These are phyloP conservation scores for Hipposideros armiger DNA, from an alignment of 2,113 vertebrate genomes.

Conservation along the genomic window DNA sequence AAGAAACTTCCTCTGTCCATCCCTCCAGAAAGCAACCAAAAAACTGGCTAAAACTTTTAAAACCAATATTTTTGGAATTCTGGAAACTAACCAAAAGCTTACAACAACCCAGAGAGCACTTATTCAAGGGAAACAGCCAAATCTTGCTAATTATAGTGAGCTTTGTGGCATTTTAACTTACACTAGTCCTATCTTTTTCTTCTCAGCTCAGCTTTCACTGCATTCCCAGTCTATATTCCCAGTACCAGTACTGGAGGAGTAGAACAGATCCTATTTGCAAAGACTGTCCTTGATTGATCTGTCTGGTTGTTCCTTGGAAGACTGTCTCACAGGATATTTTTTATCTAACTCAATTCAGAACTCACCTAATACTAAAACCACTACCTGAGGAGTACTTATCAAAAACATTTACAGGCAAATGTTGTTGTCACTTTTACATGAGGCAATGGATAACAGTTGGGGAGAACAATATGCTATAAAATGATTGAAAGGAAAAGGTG, in stretches of 20 bases:
- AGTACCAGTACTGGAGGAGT: neutral
- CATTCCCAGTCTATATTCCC: neutral
- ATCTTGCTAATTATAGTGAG: slow-evolving; percentile 19
- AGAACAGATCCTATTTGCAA: neutral
- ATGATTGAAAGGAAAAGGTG: neutral
- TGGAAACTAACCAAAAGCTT: slow-evolving; percentile 61
- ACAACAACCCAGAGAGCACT: neutral
- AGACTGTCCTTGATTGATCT: neutral
- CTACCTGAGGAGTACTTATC: neutral
- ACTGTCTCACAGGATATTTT: neutral
- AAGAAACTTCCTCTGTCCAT: neutral
- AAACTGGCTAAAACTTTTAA: neutral
- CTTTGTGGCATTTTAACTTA: slow-evolving; percentile 20
- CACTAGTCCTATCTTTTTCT: neutral
- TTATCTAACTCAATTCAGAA: slow-evolving; percentile 25
- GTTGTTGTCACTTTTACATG: neutral
- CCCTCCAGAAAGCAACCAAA: neutral
- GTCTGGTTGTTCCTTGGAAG: neutral
- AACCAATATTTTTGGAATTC: slow-evolving; percentile 34
- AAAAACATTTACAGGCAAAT: slow-evolving; percentile 9
- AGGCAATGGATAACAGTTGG: neutral
- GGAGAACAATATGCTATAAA: neutral
- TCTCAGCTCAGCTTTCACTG: neutral
- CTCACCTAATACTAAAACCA: neutral
- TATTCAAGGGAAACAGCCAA: slow-evolving; percentile 42